phyloP scores from a whole-genome alignment of 2,888 invertebrate species.

The Agonopterix arenella region DNA sequence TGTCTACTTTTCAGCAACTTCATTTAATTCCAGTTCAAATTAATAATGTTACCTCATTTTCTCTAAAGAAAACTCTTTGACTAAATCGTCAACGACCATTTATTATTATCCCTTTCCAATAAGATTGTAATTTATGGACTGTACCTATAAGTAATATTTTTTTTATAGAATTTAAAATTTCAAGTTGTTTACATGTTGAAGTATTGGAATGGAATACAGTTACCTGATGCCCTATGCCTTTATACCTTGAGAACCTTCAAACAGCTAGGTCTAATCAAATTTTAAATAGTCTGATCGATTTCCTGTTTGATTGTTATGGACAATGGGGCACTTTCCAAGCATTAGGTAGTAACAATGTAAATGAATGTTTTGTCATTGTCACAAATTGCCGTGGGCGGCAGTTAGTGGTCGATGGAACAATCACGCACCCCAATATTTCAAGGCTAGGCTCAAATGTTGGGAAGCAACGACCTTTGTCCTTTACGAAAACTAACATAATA shows the following conservation, averaged over 20 bases:
- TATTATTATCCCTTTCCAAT: too few relatives aligned
- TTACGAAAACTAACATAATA: constrained; percentile 4
- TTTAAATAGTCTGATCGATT: constrained; percentile 14
- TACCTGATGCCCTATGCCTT: too few relatives aligned
- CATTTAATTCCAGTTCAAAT: too few relatives aligned
- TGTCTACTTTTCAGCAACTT: too few relatives aligned
- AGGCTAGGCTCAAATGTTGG: constrained; percentile 12
- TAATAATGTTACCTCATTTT: too few relatives aligned
- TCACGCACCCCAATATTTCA: constrained; percentile 16
- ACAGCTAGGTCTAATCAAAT: constrained; percentile 1
- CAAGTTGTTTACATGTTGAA: too few relatives aligned
- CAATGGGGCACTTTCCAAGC: constrained; percentile 15
- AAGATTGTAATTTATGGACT: too few relatives aligned
- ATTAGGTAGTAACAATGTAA: background rate
- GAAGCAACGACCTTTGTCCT: constrained; percentile 32
- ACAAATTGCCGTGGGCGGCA: constrained; percentile 15
- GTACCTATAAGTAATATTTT: too few relatives aligned
- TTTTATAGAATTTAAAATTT: too few relatives aligned
- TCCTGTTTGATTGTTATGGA: constrained; percentile 17
- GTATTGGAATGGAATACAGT: too few relatives aligned
- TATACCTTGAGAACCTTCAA: constrained; percentile 5
- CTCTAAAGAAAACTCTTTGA: too few relatives aligned
- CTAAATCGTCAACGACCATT: too few relatives aligned
- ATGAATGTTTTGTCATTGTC: constrained; percentile 2
- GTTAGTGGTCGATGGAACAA: constrained; percentile 16